Conservation (phyloP, 2,888 invertebrate species). For the Athalia circularis region DNA sequence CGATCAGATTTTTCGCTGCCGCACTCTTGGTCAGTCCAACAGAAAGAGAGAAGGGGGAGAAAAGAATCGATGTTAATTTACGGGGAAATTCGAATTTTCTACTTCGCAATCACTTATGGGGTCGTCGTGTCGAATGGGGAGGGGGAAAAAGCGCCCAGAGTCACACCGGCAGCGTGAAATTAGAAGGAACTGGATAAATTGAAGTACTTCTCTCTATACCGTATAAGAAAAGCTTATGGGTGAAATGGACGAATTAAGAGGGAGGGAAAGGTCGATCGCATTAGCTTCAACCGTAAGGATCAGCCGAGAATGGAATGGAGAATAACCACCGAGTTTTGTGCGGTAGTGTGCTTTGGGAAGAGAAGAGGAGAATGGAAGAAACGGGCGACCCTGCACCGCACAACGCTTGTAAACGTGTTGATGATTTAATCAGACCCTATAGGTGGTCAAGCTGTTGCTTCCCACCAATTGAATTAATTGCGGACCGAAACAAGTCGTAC, state of each 20-base stretch:
- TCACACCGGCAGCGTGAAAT: slow-evolving; percentile 8
- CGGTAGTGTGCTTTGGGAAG: neutral
- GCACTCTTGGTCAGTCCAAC: no score
- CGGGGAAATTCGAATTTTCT: no score
- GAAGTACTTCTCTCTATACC: slow-evolving; percentile 5
- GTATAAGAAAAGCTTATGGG: neutral
- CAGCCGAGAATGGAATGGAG: neutral
- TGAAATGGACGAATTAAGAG: neutral
- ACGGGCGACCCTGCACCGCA: neutral
- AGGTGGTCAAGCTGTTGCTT: slow-evolving; percentile 40
- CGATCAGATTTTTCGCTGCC: slow-evolving; percentile 3
- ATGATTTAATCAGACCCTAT: slow-evolving; percentile 41
- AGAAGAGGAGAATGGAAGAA: slow-evolving; percentile 5
- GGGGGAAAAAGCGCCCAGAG: no score
- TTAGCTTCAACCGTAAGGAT: slow-evolving; percentile 16
- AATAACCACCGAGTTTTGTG: neutral
- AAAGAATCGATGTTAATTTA: no score
- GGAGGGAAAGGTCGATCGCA: slow-evolving; percentile 9
- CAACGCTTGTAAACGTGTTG: slow-evolving; percentile 33
- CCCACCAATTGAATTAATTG: slow-evolving; percentile 44
- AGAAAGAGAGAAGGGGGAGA: no score
- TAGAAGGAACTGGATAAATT: neutral
- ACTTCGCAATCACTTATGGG: no score
- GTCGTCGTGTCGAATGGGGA: no score
- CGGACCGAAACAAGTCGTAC: slow-evolving; percentile 39